Base-by-base conservation (phyloP, 2,113 vertebrate species). In the Cinclus mexicanus region DNA sequence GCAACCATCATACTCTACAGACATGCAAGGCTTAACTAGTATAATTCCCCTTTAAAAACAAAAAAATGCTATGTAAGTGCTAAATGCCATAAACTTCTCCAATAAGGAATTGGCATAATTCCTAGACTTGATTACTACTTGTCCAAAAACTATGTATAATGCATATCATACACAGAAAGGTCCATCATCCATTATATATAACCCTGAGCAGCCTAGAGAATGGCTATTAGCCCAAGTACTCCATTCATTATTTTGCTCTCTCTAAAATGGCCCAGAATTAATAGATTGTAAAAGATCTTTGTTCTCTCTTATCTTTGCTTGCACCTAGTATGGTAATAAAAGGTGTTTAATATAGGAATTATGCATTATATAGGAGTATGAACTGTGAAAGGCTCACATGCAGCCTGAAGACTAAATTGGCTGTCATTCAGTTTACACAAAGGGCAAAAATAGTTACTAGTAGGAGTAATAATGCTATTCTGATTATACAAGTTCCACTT, bases 41-140 rank as follows among this genome's bases (percentile, higher is more conserved):
- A 25, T 42, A 83, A 77, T 42, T 68, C 24, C 55, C 26, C 72
- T 83, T 77, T 39, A 83, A 90, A 86, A 60, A 26, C 5, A 2
- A n/a, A 14, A 86, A 90, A 86, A 44, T 67, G 50, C 61, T 57
- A 65, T 3, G 0, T 37, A 65, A 94, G 46, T 63, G 39, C 74
- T 88, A 86, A 95, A 90, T 68, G 44, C 47, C 75, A 86, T 90
- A 56, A 50, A 9, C 71, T 88, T 72, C 63, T 74, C 35, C 47
- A 88, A 46, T 80, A 86, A 80, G 74, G 65, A 87, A 85, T 52
- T 94, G 87, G 92, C 75, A 49, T 64, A 31, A 89, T 83, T 92
- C 90, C 88, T 92, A 86, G 88, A 80, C 60, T 82, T 81, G 88
- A 96, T 93, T 77, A 81, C 56, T 72, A n/a, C 55, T 72, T 67